Evolutionary conservation across 1,140 invertebrate species (phyloP).

Genomic region (Hydropsyche tenuis): DNA sequence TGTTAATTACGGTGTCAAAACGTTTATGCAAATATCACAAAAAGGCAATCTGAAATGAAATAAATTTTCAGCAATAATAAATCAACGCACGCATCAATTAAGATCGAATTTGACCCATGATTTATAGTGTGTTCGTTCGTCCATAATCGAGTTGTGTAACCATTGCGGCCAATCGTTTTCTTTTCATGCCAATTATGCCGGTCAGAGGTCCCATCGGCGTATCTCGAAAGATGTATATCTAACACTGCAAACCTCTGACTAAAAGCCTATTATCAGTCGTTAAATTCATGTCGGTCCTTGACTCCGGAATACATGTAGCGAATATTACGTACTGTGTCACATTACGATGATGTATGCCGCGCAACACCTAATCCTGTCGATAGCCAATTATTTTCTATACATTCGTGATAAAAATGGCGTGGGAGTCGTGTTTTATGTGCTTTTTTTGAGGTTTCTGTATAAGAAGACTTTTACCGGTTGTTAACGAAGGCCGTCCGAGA

Average conservation of each 20-base stretch:
- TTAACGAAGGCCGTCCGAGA: conserved; percentile 4
- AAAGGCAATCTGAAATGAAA: background rate
- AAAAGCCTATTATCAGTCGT: too few relatives aligned
- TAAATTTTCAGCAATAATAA: conserved; percentile 8
- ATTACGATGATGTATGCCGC: conserved; percentile 25
- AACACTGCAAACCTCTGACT: too few relatives aligned
- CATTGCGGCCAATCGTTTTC: conserved; percentile 18
- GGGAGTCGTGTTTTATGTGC: background rate
- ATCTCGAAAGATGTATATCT: background rate
- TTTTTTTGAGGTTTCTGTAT: background rate
- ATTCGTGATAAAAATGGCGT: background rate
- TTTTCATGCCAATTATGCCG: conserved; percentile 19
- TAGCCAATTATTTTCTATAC: background rate
- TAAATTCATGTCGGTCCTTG: conserved; percentile 19
- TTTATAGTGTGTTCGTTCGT: background rate
- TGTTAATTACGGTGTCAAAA: background rate
- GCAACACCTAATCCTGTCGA: background rate
- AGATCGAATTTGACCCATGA: conserved; percentile 18
- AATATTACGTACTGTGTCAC: conserved; percentile 1
- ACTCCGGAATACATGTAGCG: background rate
- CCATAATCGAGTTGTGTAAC: background rate
- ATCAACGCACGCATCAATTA: conserved; percentile 27
- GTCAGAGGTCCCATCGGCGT: conserved; percentile 14
- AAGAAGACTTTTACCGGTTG: conserved; percentile 6
- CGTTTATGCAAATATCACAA: conserved; percentile 10